Percentiles rank a stretch among this genome's conserved stretches.
Conservation (phyloP, 2,797 vertebrate species). For the Anguilla megastoma region DNA sequence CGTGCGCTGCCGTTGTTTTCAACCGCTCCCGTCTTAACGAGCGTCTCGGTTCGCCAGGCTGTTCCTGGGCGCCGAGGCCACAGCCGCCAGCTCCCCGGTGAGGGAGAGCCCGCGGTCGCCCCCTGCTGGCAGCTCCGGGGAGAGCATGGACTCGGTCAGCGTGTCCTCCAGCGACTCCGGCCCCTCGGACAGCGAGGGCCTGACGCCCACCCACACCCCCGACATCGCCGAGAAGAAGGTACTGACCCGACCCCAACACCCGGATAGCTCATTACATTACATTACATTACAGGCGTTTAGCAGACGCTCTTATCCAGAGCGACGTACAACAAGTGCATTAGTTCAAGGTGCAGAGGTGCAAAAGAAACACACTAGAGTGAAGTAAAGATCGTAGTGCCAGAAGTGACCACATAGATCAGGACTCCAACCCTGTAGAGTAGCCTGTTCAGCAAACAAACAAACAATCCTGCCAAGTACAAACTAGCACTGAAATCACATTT, state of each 20-base stretch:
- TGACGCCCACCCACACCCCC: constrained; percentile 67
- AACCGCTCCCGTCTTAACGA: not conserved
- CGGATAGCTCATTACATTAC: no score
- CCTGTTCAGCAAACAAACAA: no score
- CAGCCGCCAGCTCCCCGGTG: constrained; percentile 74
- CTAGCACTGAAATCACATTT: no score
- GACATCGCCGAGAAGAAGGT: constrained; percentile 85
- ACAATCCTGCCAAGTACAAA: no score
- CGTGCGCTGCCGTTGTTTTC: not conserved
- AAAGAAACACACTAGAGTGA: no score
- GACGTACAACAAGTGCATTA: no score
- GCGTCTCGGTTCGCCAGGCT: constrained; percentile 67
- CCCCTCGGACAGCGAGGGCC: constrained; percentile 77
- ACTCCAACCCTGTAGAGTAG: no score
- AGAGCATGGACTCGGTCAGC: constrained; percentile 91
- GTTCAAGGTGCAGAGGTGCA: no score
- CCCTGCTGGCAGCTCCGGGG: constrained; percentile 84
- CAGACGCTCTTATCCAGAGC: no score
- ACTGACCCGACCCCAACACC: not conserved
- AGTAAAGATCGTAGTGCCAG: no score
- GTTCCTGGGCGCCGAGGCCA: constrained; percentile 80
- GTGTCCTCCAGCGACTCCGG: constrained; percentile 89
- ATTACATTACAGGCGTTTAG: no score
- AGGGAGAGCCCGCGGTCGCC: constrained; percentile 80
- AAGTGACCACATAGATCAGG: no score